Percentiles rank a stretch among this genome's conserved stretches.
Evolutionary conservation across 2,888 invertebrate species (phyloP).

Genomic region (Sturmia bella): DNA sequence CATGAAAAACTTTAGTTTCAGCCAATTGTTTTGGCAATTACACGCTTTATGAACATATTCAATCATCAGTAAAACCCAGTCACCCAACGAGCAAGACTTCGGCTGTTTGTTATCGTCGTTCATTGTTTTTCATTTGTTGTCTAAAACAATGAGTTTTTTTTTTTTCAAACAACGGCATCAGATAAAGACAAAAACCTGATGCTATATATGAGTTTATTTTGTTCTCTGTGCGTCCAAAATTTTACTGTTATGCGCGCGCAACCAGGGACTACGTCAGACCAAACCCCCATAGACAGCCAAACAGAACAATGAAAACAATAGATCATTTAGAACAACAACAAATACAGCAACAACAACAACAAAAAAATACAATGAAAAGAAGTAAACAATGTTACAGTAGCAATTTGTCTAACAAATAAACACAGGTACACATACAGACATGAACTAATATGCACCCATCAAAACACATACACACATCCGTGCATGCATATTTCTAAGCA

Average conservation of each 20-base stretch:
- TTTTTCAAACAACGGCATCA: slow-evolving; percentile 44
- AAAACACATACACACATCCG: not conserved
- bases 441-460: not conserved
- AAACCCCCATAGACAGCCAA: slow-evolving; percentile 61
- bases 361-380: slow-evolving; percentile 2
- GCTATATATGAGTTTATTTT: slow-evolving; percentile 34
- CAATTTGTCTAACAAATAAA: slow-evolving; percentile 41
- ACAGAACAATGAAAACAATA: slow-evolving; percentile 64
- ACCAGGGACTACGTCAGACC: slow-evolving; percentile 50
- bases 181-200: slow-evolving; percentile 56
- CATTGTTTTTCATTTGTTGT: slow-evolving; percentile 67
- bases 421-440: not conserved
- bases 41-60: slow-evolving; percentile 61
- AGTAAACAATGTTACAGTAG: slow-evolving; percentile 39
- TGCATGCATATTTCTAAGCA: not conserved
- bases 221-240: slow-evolving; percentile 56
- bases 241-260: slow-evolving; percentile 66
- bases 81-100: slow-evolving; percentile 64
- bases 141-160: slow-evolving; percentile 57
- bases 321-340: slow-evolving; percentile 57
- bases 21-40: slow-evolving; percentile 76
- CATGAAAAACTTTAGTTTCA: slow-evolving; percentile 73
- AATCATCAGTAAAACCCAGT: slow-evolving; percentile 63
- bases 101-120: slow-evolving; percentile 61
- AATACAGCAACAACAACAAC: slow-evolving; percentile 14